A percentile compares a stretch with the other conserved stretches of the same genome.
Conservation (phyloP, 2,888 invertebrate species). For the Bursaphelenchus okinawaensis region DNA sequence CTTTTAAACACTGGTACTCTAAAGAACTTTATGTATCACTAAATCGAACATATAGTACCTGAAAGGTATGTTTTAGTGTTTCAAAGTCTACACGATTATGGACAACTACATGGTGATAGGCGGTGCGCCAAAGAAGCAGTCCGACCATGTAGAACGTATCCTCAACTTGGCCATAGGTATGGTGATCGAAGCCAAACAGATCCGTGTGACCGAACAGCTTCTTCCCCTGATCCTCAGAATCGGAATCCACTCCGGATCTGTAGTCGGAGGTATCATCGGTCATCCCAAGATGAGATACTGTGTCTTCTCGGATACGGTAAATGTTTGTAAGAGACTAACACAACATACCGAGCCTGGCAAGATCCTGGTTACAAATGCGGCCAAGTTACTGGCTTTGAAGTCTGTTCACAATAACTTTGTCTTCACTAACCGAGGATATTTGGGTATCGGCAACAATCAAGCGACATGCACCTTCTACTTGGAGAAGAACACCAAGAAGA, state of each 20-base stretch:
- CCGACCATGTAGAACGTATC: conserved; percentile 52
- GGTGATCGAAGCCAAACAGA: conserved; percentile 51
- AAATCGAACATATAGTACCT: background rate
- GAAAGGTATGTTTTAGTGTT: conserved; percentile 38
- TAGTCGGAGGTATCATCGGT: conserved; percentile 48
- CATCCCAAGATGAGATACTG: conserved; percentile 45
- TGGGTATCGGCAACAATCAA: conserved; percentile 35
- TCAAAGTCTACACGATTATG: conserved; percentile 55
- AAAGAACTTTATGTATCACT: background rate
- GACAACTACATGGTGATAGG: conserved; percentile 58
- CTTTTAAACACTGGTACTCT: too few species aligned
- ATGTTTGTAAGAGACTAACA: conserved; percentile 32
- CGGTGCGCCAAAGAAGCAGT: conserved; percentile 56
- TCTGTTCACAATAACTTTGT: conserved; percentile 39
- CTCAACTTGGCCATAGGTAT: conserved; percentile 57
- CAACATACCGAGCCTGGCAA: conserved; percentile 33
- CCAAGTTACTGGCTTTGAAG: conserved; percentile 44
- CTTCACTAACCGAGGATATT: conserved; percentile 42
- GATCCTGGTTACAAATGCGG: conserved; percentile 43
- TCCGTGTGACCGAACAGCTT: conserved; percentile 41
- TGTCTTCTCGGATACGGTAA: conserved; percentile 47
- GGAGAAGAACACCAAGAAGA: conserved; percentile 47
- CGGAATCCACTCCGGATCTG: conserved; percentile 45
- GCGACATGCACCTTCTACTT: conserved; percentile 42
- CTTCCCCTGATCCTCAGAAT: conserved; percentile 39